Evolutionary conservation across 2,113 vertebrate species (phyloP).

Genomic region (Sula dactylatra): DNA sequence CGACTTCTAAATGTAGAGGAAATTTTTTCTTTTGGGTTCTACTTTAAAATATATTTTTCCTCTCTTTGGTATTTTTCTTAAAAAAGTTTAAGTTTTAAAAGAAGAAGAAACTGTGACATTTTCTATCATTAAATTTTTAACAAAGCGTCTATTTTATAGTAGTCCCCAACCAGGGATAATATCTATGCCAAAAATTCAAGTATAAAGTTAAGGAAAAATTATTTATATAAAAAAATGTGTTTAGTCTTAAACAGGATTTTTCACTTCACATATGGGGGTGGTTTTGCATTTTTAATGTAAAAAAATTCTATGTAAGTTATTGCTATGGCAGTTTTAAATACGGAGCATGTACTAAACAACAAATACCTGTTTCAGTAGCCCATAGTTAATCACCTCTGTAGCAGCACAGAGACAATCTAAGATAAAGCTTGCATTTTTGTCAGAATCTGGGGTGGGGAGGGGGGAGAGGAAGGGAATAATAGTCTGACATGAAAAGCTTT

Average conservation of each 20-base stretch:
- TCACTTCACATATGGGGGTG: neutral
- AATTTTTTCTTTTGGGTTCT: neutral
- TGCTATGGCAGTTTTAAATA: neutral
- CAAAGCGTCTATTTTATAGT: neutral
- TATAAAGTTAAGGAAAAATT: neutral
- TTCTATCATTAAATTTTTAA: neutral
- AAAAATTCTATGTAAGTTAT: neutral
- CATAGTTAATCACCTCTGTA: neutral
- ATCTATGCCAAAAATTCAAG: neutral
- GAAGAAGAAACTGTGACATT: neutral
- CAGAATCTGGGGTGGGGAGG: neutral
- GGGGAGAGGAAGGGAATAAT: neutral
- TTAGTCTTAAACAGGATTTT: neutral
- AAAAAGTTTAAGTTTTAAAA: neutral
- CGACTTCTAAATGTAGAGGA: neutral
- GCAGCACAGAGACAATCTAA: neutral
- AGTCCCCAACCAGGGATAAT: neutral
- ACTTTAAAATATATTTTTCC: neutral
- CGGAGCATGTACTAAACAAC: neutral
- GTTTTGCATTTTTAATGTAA: neutral
- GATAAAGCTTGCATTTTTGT: neutral
- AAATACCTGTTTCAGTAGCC: neutral
- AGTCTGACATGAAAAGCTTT: neutral
- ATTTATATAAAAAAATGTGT: neutral
- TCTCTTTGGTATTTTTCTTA: neutral